Evolutionary conservation across 2,888 invertebrate genomes (phyloP), one percentile per base, ranked within the genome.

Genomic region (Tenodera sinensis): DNA sequence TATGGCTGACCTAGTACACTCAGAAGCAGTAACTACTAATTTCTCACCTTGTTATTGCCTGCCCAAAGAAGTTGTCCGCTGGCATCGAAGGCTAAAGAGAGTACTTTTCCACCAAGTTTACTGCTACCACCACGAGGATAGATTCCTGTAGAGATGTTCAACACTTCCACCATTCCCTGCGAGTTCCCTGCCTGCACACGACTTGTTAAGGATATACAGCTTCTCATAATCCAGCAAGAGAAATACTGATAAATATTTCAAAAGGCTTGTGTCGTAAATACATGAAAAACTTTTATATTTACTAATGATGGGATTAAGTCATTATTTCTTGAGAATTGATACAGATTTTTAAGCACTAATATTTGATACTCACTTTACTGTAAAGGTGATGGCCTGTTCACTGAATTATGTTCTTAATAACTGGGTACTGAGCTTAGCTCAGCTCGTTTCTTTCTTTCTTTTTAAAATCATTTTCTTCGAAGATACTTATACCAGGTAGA

Each of bases 121-220:
- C 94, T 93, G 54, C 93, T 94, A 34, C 94, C 94, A 83, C 93
- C 95, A 92, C 95, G 95, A 54, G 96, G 95, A 92, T 96, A 97
- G 91, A 97, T 96, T 86, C 98, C 98, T 3, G 97, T 98, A 0
- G 98, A 98, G 71, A 98, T 95, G 92, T 98, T 98, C 85, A 97
- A 94, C 28, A 97, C 96, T 92, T 96, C 96, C 1, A 98, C 95
- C 93, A 96, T 95, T 20, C 97, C 97, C 91, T 95, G 94, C 15
- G 95, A 95, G 92, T 96, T 97, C 0, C 97, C 97, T 84, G 96
- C 95, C 96, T 96, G 90, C 90, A 86, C 85, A 84, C 85, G 28
- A 12, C 28, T 27, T 83, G 89, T 92, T 92, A 92, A 93, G 92
- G 91, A 91, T 71, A 82, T 25, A 83, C 87, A 8, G 28, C 28